A percentile compares a stretch with the other conserved stretches of the same genome.
These are phyloP conservation scores for Ommatoiulus sabulosus DNA, from an alignment of 2,888 invertebrate genomes.

Conservation along the genomic window DNA sequence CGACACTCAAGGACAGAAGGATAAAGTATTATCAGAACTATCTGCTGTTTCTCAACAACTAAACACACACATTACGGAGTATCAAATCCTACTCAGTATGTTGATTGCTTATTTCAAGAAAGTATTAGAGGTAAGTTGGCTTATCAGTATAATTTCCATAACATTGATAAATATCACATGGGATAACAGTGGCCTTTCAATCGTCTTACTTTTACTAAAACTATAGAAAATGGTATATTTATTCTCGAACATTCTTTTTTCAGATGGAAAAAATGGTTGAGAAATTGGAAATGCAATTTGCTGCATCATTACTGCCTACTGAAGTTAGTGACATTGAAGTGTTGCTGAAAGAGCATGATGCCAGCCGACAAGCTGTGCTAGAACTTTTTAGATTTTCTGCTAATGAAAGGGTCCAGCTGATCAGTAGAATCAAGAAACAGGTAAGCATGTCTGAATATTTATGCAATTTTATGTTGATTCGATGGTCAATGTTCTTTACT, in stretches of 20 bases:
- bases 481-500: neutral
- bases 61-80: constrained; percentile 77
- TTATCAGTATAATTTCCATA: neutral
- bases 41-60: constrained; percentile 76
- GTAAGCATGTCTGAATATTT: constrained; percentile 63
- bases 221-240: neutral
- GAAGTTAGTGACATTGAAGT: constrained; percentile 72
- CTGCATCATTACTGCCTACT: constrained; percentile 67
- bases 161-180: neutral
- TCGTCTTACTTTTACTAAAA: neutral
- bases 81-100: constrained; percentile 78
- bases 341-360: constrained; percentile 74
- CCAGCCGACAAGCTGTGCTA: constrained; percentile 74
- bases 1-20: constrained; percentile 71
- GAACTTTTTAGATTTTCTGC: constrained; percentile 77
- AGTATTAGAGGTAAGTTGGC: constrained; percentile 71
- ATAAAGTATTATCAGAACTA: constrained; percentile 76
- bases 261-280: constrained; percentile 75
- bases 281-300: constrained; percentile 71
- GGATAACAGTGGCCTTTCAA: neutral
- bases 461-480: too few species aligned
- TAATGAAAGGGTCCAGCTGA: constrained; percentile 77
- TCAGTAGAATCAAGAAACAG: constrained; percentile 77
- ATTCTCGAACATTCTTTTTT: constrained; percentile 60
- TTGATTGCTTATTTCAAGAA: constrained; percentile 79